Evolutionary conservation across 2,888 invertebrate genomes (phyloP).

Genomic region (Anoplius nigerrimus): DNA sequence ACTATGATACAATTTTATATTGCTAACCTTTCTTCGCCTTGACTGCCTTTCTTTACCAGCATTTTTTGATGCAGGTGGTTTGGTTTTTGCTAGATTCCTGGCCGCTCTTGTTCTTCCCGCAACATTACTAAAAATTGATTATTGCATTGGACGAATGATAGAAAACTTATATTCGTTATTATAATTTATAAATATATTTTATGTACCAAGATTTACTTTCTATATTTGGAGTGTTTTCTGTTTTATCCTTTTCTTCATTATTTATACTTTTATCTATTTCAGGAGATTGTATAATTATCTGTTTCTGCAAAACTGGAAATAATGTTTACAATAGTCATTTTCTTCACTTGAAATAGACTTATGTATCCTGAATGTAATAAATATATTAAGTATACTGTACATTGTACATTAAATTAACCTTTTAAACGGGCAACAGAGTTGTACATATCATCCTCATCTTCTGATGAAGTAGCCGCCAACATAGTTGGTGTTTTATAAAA

Average conservation of each 20-base stretch:
- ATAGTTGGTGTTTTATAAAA: no score
- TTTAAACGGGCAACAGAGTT: conserved; percentile 46
- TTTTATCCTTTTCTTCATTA: no score
- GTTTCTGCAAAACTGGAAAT: background rate
- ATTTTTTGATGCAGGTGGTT: background rate
- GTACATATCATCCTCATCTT: conserved; percentile 39
- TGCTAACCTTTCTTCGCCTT: background rate
- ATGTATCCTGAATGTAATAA: background rate
- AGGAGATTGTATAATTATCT: background rate
- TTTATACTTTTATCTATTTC: background rate
- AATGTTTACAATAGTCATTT: background rate
- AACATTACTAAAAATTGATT: background rate
- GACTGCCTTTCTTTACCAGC: background rate
- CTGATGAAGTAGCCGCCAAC: conserved; percentile 35
- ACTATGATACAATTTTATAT: background rate
- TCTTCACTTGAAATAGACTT: background rate
- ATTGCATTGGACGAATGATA: background rate
- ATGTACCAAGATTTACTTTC: background rate
- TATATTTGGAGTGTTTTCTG: no score
- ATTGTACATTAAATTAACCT: conserved; percentile 30
- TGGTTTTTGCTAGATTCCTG: no score
- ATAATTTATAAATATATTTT: background rate
- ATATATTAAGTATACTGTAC: background rate
- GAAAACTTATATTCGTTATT: background rate
- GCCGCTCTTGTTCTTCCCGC: background rate